These are phyloP conservation scores for Dryoscopus gambensis DNA, from an alignment of 2,113 vertebrate genomes.

Conservation along the genomic window DNA sequence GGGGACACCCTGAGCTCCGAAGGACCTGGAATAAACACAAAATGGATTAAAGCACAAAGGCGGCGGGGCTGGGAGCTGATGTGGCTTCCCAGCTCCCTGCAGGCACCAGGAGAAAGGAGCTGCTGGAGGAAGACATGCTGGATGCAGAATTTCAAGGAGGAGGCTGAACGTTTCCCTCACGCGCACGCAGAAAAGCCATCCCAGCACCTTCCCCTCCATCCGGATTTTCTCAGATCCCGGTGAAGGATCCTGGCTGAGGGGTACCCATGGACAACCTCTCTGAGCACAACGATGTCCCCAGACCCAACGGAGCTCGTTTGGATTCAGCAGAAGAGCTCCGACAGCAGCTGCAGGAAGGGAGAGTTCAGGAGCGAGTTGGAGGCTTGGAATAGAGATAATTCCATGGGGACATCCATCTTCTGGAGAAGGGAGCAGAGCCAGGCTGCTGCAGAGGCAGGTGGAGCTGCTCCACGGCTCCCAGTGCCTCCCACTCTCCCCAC, in stretches of 20 bases:
- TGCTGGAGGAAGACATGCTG: neutral
- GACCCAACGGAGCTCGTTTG: neutral
- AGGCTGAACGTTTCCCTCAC: neutral
- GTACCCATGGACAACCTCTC: neutral
- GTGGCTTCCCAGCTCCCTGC: neutral
- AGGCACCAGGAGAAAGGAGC: neutral
- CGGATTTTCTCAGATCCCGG: too few species aligned
- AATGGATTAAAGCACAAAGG: neutral
- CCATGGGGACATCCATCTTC: neutral
- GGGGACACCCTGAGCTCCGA: neutral
- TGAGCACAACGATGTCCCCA: neutral
- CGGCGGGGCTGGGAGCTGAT: neutral
- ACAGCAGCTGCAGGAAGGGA: neutral
- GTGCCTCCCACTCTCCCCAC: neutral
- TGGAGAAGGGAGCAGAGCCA: neutral
- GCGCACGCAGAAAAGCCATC: neutral
- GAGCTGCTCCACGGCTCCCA: neutral
- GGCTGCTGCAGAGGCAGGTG: rapidly evolving
- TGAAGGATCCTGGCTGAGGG: neutral
- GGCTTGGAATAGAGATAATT: neutral
- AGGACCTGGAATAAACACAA: neutral
- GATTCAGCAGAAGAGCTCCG: neutral
- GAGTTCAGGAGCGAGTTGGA: neutral
- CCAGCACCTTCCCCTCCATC: neutral
- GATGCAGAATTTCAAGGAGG: neutral